phyloP scores from a whole-genome alignment of 2,113 vertebrate species.

The Hippolais icterina region DNA sequence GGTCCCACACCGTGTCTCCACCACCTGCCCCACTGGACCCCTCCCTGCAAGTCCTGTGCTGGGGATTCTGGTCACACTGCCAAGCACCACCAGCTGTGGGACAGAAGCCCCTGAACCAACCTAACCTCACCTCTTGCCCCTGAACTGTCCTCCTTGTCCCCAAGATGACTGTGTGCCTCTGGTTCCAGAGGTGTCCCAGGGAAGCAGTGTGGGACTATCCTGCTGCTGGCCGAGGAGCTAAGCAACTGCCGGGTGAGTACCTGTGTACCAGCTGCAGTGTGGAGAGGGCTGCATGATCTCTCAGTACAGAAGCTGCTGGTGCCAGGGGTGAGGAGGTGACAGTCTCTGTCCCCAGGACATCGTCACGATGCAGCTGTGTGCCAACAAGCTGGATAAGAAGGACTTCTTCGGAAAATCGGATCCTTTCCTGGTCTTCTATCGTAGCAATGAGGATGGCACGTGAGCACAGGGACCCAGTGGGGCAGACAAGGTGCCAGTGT shows the following conservation, averaged over 20 bases:
- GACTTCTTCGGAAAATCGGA: slow-evolving; percentile 98
- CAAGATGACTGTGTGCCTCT: not conserved
- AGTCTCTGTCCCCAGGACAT: slow-evolving; percentile 80
- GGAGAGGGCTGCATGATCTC: not conserved
- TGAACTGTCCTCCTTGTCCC: not conserved
- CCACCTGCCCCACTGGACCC: not conserved
- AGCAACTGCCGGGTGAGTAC: slow-evolving; percentile 84
- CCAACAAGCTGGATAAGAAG: slow-evolving; percentile 98
- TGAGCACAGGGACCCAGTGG: slow-evolving; percentile 67
- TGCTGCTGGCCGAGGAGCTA: slow-evolving; percentile 82
- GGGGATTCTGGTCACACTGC: not conserved
- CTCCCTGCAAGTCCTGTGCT: not conserved
- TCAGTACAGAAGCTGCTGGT: not conserved
- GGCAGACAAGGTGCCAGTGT: not conserved
- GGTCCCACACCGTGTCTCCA: not conserved
- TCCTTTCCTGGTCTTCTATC: slow-evolving; percentile 97
- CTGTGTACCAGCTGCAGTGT: fast-evolving
- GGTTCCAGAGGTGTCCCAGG: slow-evolving; percentile 79
- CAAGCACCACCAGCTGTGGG: not conserved
- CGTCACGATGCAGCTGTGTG: slow-evolving; percentile 95
- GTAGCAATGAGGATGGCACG: slow-evolving; percentile 98
- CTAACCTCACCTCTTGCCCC: not conserved
- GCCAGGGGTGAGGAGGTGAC: not conserved
- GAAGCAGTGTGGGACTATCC: slow-evolving; percentile 82
- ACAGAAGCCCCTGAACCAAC: not conserved